Conservation (phyloP, 2,888 invertebrate species). For the Steinernema hermaphroditum region DNA sequence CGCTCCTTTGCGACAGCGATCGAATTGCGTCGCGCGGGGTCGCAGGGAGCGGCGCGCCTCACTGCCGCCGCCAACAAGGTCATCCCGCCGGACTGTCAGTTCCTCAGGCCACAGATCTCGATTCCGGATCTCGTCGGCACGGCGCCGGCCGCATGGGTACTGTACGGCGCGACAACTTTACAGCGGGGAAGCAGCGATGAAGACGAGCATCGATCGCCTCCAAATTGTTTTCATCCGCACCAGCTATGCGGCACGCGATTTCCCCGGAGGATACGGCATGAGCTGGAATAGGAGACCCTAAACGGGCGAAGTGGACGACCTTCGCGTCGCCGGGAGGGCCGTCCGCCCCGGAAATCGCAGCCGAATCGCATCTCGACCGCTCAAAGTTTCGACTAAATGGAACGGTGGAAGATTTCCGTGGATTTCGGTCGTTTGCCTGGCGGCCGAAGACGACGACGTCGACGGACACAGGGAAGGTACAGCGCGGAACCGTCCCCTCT, state of each 20-base stretch:
- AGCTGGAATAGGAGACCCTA: background rate
- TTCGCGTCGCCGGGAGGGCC: background rate
- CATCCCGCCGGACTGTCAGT: constrained; percentile 3
- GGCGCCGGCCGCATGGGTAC: background rate
- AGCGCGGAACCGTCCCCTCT: constrained; percentile 1
- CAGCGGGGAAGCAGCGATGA: constrained; percentile 10
- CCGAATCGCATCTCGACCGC: background rate
- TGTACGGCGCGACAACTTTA: background rate
- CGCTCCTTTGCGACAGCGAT: constrained; percentile 2
- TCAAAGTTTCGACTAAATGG: constrained; percentile 1
- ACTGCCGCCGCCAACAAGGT: background rate
- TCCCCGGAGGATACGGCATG: constrained; percentile 20
- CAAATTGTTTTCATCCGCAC: constrained; percentile 26
- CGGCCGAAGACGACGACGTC: background rate
- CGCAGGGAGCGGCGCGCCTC: background rate
- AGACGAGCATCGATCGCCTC: background rate
- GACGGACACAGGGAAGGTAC: constrained; percentile 20
- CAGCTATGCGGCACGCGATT: constrained; percentile 7
- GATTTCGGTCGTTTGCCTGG: constrained; percentile 4
- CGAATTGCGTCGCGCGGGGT: constrained; percentile 13
- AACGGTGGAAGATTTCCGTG: constrained; percentile 5
- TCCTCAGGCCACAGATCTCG: background rate
- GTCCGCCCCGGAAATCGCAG: background rate
- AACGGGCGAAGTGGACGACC: background rate
- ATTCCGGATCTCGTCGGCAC: background rate